Evolutionary conservation across 1,140 invertebrate genomes (phyloP).

Genomic region (Atta cephalotes): DNA sequence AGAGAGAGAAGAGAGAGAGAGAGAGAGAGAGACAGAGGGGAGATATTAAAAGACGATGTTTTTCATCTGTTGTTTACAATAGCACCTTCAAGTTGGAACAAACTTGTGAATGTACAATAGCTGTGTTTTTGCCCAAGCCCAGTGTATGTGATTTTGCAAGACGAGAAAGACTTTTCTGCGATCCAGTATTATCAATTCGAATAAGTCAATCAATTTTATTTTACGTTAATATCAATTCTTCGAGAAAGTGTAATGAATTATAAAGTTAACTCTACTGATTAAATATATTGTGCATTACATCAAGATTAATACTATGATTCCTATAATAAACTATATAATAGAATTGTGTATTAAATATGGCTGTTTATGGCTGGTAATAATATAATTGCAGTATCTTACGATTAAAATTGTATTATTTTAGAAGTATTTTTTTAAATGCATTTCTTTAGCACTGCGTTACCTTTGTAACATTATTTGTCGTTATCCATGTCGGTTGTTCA

Average conservation of each 20-base stretch:
- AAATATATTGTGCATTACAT: neutral
- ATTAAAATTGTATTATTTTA: constrained; percentile 12
- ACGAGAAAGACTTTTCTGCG: constrained; percentile 27
- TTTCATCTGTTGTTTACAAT: constrained; percentile 71
- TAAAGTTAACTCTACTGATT: neutral
- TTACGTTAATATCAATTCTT: too few relatives aligned
- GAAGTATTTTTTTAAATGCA: neutral
- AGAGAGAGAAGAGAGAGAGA: too few relatives aligned
- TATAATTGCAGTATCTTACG: neutral
- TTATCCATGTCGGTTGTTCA: constrained; percentile 11
- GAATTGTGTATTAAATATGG: neutral
- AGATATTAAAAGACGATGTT: neutral
- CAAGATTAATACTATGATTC: neutral
- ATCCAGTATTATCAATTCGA: constrained; percentile 13
- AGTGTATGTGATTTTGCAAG: constrained; percentile 34
- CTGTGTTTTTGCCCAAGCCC: constrained; percentile 39
- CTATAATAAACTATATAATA: neutral
- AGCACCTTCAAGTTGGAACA: neutral
- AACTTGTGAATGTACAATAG: constrained; percentile 24
- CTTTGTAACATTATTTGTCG: constrained; percentile 9
- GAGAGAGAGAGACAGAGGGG: too few relatives aligned
- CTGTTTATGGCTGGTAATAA: neutral
- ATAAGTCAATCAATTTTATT: constrained; percentile 19
- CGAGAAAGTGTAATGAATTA: neutral
- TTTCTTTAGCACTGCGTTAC: constrained; percentile 13